phyloP scores from a whole-genome alignment of 2,888 invertebrate genomes.

The Drosophila melanosoma region DNA sequence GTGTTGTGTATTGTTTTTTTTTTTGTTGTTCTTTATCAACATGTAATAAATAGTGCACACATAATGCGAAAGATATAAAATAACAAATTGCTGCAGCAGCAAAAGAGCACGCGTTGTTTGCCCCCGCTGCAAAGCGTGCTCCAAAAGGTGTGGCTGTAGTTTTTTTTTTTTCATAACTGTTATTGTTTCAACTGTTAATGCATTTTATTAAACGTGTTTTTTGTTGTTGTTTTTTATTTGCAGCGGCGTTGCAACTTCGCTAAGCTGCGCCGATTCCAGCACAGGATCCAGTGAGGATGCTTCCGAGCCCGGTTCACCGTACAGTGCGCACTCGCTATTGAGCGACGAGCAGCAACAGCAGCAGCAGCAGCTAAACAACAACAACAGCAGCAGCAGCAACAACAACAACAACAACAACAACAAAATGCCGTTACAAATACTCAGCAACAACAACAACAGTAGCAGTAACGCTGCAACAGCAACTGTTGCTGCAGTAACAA shows the following conservation, averaged over 20 bases:
- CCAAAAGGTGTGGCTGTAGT: conserved; percentile 54
- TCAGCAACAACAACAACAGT: conserved; percentile 54
- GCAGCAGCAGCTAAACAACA: conserved; percentile 39
- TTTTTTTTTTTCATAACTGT: background rate
- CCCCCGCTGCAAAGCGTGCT: conserved; percentile 16
- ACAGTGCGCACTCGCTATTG: conserved; percentile 86
- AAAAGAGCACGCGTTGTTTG: conserved; percentile 14
- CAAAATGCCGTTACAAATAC: conserved; percentile 86
- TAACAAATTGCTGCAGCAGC: conserved; percentile 18
- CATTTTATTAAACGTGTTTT: conserved; percentile 5
- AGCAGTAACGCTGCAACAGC: conserved; percentile 86
- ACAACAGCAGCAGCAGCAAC: conserved; percentile 81
- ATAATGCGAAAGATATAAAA: conserved; percentile 29
- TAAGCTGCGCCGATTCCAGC: conserved; percentile 89
- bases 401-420: conserved; percentile 73
- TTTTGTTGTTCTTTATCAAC: background rate
- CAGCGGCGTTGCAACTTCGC: conserved; percentile 93
- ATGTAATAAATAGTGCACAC: conserved; percentile 55
- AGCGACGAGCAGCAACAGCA: conserved; percentile 86
- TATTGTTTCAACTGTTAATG: conserved; percentile 5
- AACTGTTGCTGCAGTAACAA: conserved; percentile 86
- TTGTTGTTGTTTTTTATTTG: conserved; percentile 23
- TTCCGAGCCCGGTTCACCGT: conserved; percentile 94
- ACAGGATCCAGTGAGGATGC: conserved; percentile 91
- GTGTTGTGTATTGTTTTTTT: conserved; percentile 25